Percentiles rank a stretch among this genome's conserved stretches.
phyloP scores from a whole-genome alignment of 2,797 vertebrate species.

The Balearica regulorum region DNA sequence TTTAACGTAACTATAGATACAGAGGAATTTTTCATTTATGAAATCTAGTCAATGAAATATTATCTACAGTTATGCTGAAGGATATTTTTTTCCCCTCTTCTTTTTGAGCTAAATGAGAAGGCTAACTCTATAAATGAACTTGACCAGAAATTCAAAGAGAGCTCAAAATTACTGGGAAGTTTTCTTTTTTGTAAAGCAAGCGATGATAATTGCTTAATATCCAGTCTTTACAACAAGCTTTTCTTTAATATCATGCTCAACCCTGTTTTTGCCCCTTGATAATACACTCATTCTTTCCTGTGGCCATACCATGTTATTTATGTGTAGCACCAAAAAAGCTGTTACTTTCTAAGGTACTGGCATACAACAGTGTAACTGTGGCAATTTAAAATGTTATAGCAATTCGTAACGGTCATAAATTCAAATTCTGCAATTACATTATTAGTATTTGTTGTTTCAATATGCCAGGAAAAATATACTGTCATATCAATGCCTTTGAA shows the following conservation, averaged over 20 bases:
- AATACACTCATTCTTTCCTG: neutral
- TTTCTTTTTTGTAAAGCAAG: neutral
- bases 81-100: neutral
- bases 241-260: neutral
- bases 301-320: fast-evolving
- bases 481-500: neutral
- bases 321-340: neutral
- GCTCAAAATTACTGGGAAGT: neutral
- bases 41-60: neutral
- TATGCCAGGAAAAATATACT: neutral
- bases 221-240: neutral
- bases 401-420: neutral
- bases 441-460: neutral
- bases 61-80: neutral
- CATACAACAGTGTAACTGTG: neutral
- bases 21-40: neutral
- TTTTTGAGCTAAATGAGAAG: neutral
- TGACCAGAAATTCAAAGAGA: neutral
- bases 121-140: neutral
- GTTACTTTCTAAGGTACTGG: neutral
- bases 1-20: neutral
- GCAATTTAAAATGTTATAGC: neutral
- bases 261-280: neutral
- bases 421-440: neutral
- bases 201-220: neutral